phyloP scores from a whole-genome alignment of 2,113 vertebrate species.

The Gasterosteus aculeatus region DNA sequence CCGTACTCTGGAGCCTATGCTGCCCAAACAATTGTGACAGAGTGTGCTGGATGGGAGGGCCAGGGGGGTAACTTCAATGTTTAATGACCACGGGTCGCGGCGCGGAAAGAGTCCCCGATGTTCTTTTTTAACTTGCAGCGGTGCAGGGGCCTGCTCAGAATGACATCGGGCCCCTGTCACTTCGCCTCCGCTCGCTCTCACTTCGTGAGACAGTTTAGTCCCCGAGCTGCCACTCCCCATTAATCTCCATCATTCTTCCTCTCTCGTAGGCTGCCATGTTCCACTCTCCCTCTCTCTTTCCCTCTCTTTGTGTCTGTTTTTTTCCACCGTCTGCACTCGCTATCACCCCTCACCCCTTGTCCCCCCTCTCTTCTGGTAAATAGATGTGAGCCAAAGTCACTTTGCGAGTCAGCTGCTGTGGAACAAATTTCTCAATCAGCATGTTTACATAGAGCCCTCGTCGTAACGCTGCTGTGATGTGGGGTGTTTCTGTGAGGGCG shows the following conservation, averaged over 20 bases:
- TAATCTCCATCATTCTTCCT: constrained; percentile 74
- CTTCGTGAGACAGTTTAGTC: constrained; percentile 59
- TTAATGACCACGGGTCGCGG: constrained; percentile 64
- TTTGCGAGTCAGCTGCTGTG: constrained; percentile 42
- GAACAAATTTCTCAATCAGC: constrained; percentile 61
- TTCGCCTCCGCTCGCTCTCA: constrained; percentile 53
- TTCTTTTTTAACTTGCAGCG: constrained; percentile 69
- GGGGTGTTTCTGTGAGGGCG: constrained; percentile 5
- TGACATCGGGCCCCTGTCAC: constrained; percentile 69
- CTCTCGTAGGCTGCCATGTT: constrained; percentile 30
- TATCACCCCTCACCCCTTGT: constrained; percentile 38
- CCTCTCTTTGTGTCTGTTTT: constrained; percentile 18
- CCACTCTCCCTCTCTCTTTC: not conserved
- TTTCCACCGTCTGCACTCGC: constrained; percentile 26
- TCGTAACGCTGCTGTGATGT: constrained; percentile 33
- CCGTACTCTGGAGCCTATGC: not conserved
- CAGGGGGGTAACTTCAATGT: constrained; percentile 62
- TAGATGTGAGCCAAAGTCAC: constrained; percentile 57
- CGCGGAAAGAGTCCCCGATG: constrained; percentile 41
- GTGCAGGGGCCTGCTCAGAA: constrained; percentile 66
- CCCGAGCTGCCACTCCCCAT: constrained; percentile 68
- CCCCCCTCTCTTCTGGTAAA: constrained; percentile 51
- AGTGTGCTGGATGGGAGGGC: constrained; percentile 6
- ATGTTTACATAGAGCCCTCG: constrained; percentile 58
- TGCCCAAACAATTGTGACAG: constrained; percentile 23